Evolutionary conservation across 1,140 invertebrate species (phyloP), one percentile per base, ranked within the genome.

Genomic region (Leptonema lineaticorne): DNA sequence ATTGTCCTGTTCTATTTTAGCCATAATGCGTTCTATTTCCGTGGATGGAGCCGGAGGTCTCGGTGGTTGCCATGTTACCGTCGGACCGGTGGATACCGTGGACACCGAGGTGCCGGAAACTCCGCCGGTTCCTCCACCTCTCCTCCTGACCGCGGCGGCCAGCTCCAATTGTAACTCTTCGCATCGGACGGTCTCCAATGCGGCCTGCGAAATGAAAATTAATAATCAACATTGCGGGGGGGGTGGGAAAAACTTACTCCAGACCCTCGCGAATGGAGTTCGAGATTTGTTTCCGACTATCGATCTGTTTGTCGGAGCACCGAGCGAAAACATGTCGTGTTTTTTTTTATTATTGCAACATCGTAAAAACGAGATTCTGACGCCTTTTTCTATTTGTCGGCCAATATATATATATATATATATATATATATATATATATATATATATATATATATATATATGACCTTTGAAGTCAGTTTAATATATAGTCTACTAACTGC

Each of bases 1-100:
- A 79, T 89, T 89, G 81, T 89, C 87, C 81, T 95, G 94, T 79
- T 96, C 93, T 74, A 96, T 92, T 84, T 95, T 96, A 68, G 93
- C 93, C 90, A 96, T 95, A 76, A 96, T 92, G 75, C 91, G 85
- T 79, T 96, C 94, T 75, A 96, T 94, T 82, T 96, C 93, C 26
- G 88, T 87, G 74, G 88, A 88, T 72, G 89, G 88, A 66, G 84
- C 83, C 79, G 81, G 85, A 72, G 78, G 82, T 73, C 85, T 83
- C 64, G 85, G 78, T 57, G 83, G 77, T 76, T 75, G 75, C 75
- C 77, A 75, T 73, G 78, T 68, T 48, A 78, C 74, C 65, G 73
- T 57, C 46, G 73, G 63, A 1, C 77, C 77, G 75, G 79, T 80
- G 50, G 50, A 24, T 20, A 24, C 50, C 26, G 76, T 71, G 46